Evolutionary conservation across 2,797 vertebrate species (phyloP), one percentile per base, ranked within the genome.

Genomic region (Scyliorhinus canicula): DNA sequence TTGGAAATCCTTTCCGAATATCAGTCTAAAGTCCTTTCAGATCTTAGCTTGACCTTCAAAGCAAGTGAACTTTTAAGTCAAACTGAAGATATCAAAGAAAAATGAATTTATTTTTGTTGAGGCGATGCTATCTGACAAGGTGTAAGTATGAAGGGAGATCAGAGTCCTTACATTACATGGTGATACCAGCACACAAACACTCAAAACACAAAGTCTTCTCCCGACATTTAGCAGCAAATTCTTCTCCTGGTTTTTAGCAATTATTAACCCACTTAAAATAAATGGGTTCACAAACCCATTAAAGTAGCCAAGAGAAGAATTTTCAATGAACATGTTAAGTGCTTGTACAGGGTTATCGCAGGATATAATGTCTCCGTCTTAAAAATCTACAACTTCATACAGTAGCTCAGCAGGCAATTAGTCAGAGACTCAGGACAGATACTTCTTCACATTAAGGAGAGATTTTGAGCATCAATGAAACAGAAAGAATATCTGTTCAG

Each of bases 1-100:
- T 74, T 94, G 74, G 47, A 52, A 74, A 94, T 94, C 93, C 67
- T 94, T 24, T 74, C 6, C 47, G 55, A 93, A 71, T 31, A 74
- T 52, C 93, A 71, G 93, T 55, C 44, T 52, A 52, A 60, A 71
- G 67, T 65, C 47, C 65, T 94, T 50, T 44, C 4, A 31, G 93
- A 74, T 50, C 9, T 14, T 71, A 50, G 47, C 19, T 60, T 90
- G 67, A 94, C 67, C 93, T 94, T 94, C 65, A 74, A 94, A 5
- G 67, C 44, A 71, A 50, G 28, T 21, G 47, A 74, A n/a, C 28
- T 71, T 94, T 52, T 35, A 94, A 94, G 93, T 19, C 74, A 71
- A 71, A 94, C 71, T 94, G 93, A 21, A 71, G 14, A n/a, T 71
- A 69, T 19, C 16, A 65, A 60, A 90, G 86, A 35, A 91, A 44